Percentiles rank a stretch among this genome's conserved stretches.
Evolutionary conservation across 2,888 invertebrate species (phyloP).

Genomic region (Strigamia crassipes): DNA sequence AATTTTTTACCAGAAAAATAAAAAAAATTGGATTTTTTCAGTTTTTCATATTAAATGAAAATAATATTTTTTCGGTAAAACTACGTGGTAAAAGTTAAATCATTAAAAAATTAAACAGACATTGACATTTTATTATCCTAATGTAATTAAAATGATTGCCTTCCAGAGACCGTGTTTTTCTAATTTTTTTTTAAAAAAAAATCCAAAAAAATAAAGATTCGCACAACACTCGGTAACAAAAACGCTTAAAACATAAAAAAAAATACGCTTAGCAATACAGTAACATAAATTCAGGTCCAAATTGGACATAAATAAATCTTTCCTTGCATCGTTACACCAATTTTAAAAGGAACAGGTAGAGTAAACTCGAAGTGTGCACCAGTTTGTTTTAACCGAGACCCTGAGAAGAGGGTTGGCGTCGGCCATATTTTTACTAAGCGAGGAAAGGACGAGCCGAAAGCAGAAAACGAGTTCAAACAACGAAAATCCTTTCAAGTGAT

Average conservation of each 20-base stretch:
- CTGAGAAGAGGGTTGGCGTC: constrained; percentile 33
- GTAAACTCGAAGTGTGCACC: background rate
- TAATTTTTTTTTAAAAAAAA: background rate
- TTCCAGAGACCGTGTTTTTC: background rate
- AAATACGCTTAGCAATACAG: too few species aligned
- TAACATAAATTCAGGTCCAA: too few species aligned
- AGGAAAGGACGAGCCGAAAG: constrained; percentile 30
- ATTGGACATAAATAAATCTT: too few species aligned
- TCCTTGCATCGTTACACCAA: background rate
- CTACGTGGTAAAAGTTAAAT: background rate
- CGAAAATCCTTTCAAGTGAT: background rate
- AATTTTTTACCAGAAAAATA: background rate
- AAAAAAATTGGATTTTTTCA: background rate
- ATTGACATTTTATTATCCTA: constrained; percentile 16
- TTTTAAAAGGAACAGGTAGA: background rate
- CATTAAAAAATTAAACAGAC: constrained; percentile 4
- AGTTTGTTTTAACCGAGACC: constrained; percentile 29
- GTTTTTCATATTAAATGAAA: background rate
- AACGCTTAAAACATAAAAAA: too few species aligned
- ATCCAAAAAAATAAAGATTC: background rate
- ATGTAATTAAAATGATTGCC: constrained; percentile 10
- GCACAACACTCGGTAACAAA: too few species aligned
- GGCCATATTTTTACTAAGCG: constrained; percentile 37
- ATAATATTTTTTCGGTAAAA: background rate
- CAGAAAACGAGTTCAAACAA: constrained; percentile 38